These are phyloP conservation scores for Anser brachyrhynchus DNA, from an alignment of 2,113 vertebrate species.

Conservation along the genomic window DNA sequence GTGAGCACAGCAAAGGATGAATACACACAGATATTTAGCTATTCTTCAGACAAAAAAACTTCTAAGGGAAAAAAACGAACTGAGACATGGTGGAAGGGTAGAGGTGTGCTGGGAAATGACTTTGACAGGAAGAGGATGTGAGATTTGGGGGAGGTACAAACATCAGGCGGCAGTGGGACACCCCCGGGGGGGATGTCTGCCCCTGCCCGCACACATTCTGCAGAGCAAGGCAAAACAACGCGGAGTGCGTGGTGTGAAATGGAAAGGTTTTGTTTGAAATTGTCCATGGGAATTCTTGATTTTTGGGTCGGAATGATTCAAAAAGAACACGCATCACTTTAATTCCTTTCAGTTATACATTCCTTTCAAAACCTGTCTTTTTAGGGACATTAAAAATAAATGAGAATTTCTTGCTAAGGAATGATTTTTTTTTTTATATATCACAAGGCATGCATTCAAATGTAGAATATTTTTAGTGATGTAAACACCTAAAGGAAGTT, in stretches of 20 bases:
- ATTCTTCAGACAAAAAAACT: neutral
- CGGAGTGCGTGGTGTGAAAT: neutral
- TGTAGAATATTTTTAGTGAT: neutral
- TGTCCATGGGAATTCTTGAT: neutral
- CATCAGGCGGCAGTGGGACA: neutral
- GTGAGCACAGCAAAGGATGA: neutral
- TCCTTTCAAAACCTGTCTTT: slow-evolving; percentile 30
- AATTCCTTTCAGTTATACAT: neutral
- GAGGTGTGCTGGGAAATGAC: neutral
- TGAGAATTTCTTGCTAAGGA: neutral
- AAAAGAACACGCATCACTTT: neutral
- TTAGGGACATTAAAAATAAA: slow-evolving; percentile 46
- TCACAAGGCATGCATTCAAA: neutral
- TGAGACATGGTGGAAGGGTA: neutral
- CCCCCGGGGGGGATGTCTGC: accelerated
- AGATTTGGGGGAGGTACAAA: neutral
- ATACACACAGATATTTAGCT: neutral
- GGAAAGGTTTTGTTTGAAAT: neutral
- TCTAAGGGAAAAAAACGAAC: neutral
- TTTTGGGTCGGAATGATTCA: neutral
- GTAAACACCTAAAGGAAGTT: neutral
- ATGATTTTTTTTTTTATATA: neutral
- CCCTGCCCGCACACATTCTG: neutral
- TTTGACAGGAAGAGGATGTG: neutral
- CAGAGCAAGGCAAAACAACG: neutral